Conservation (phyloP, 37 sponge, comb jelly and placozoan genomes). For the Aphrocallistes beatrix region DNA sequence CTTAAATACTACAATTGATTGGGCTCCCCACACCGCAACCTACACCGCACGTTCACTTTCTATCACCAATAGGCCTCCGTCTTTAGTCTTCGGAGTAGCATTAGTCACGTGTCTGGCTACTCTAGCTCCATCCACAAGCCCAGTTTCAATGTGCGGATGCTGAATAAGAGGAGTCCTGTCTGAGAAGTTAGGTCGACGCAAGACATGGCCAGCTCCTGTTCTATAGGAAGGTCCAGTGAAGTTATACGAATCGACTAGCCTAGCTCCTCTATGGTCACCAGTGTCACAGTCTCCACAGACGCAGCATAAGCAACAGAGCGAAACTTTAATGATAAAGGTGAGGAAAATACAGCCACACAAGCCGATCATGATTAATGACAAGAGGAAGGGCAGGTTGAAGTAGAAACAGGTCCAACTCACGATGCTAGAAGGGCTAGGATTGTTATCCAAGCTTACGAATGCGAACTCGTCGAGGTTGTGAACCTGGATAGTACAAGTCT, state of each 20-base stretch:
- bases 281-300: neutral
- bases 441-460: neutral
- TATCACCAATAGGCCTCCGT: too few species aligned
- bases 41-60: too few species aligned
- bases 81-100: too few species aligned
- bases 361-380: neutral
- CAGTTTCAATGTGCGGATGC: neutral
- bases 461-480: neutral
- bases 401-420: neutral
- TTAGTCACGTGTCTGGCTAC: neutral
- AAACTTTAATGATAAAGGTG: neutral
- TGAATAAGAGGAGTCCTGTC: neutral
- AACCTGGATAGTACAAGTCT: neutral
- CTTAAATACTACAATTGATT: too few species aligned
- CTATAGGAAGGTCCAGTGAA: neutral
- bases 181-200: neutral
- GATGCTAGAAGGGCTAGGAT: neutral
- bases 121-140: neutral
- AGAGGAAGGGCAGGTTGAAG: neutral
- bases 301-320: neutral
- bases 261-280: neutral
- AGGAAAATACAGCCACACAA: neutral
- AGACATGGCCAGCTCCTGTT: neutral
- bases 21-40: too few species aligned
- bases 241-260: neutral